Evolutionary conservation across 2,888 invertebrate genomes (phyloP), one percentile per base, ranked within the genome.

Genomic region (Sisyra terminalis): DNA sequence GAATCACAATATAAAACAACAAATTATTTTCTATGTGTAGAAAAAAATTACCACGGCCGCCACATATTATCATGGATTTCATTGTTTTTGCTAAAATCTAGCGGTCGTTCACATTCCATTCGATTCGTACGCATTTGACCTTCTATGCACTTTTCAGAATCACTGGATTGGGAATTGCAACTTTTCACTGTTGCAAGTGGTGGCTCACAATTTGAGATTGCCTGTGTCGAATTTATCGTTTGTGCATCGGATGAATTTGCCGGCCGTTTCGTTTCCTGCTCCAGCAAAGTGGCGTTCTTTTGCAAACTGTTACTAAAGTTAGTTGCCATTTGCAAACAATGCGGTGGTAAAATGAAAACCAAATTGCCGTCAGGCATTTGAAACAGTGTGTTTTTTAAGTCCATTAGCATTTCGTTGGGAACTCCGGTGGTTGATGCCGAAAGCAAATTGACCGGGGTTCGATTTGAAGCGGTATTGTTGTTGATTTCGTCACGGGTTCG

Each of bases 311-410:
- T 24, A 24, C 24, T 24, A 24, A 24, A 24, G 7, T 24, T 24
- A 3, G 68, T 68, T 2, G 71, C 70, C 39, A 73, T 51, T 52
- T 73, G 72, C 8, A 73, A 67, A 55, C 73, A 73, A 54, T 73
- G 72, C 54, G 72, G 71, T 32, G 74, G 74, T 32, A 74, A 58
- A 3, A 74, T 61, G 52, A 74, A 69, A 13, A 74, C 73, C 32
- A 73, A 71, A 50, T 73, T 73, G 2, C 73, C 73, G 50, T 73
- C 73, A 17, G 71, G 71, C 43, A 69, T 59, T 45, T 72, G 63
- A 14, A 70, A 68, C 1, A 69, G 68, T 50, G 69, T 69, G 39
- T 68, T 66, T 52, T 64, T 63, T 16, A 65, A 53, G 41, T 56
- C 60, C 10, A 58, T 56, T 41, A 59, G 58, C 14, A 53, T 51